A percentile compares a stretch with the other conserved stretches of the same genome.
These are phyloP conservation scores for Myotis davidii DNA, from an alignment of 2,113 vertebrate species.

Conservation along the genomic window DNA sequence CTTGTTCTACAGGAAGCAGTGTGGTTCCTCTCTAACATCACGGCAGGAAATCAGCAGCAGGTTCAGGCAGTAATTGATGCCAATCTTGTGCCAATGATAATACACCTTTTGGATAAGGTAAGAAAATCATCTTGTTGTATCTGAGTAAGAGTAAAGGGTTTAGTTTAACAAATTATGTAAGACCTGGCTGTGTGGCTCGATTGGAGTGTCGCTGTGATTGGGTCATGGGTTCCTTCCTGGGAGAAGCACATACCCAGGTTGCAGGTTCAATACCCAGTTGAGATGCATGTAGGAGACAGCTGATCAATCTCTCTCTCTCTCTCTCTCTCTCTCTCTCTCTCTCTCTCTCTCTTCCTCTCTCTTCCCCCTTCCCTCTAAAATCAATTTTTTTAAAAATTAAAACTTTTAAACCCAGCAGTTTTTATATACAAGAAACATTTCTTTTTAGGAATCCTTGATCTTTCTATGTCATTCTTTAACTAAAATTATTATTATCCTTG, in stretches of 20 bases:
- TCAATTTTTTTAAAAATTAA: background rate
- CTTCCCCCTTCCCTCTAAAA: no score
- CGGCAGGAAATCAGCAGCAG: conserved; percentile 99
- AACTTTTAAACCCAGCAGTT: background rate
- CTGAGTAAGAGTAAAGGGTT: background rate
- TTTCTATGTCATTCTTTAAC: background rate
- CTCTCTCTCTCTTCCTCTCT: no score
- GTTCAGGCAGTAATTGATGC: conserved; percentile 99
- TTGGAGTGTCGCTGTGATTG: background rate
- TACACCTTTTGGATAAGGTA: conserved; percentile 99
- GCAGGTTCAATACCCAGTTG: background rate
- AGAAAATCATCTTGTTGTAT: conserved; percentile 43
- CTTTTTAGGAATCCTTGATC: background rate
- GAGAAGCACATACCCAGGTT: background rate
- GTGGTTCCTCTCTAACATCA: conserved; percentile 99
- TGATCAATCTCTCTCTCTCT: no score
- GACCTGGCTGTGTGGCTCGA: background rate
- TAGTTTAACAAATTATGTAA: conserved; percentile 20
- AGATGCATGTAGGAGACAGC: no score
- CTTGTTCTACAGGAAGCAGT: conserved; percentile 95
- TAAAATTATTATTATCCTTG: background rate
- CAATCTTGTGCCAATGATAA: conserved; percentile 98
- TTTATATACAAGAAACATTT: conserved; percentile 3
- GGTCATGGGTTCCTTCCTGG: background rate
- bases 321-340: no score